Conservation (phyloP, 1,140 invertebrate species). For the Pogonomyrmex californicus region DNA sequence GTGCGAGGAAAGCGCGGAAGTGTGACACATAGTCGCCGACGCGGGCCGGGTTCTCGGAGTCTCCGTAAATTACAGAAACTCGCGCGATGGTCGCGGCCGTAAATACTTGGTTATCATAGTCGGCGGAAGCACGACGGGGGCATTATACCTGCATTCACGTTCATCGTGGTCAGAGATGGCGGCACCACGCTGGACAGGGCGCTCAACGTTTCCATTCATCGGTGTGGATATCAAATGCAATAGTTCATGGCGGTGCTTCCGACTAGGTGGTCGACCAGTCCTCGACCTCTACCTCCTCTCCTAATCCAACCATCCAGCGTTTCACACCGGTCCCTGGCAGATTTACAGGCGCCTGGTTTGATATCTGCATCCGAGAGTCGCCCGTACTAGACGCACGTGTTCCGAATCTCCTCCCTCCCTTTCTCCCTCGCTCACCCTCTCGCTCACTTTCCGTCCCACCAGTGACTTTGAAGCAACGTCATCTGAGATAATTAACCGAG, state of each 20-base stretch:
- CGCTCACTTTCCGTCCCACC: constrained; percentile 45
- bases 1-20: neutral
- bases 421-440: constrained; percentile 33
- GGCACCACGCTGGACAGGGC: constrained; percentile 72
- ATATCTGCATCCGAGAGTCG: constrained; percentile 74
- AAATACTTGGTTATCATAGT: constrained; percentile 86
- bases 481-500: constrained; percentile 57
- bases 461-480: constrained; percentile 52
- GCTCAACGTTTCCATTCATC: constrained; percentile 80
- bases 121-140: constrained; percentile 81
- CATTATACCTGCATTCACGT: constrained; percentile 81
- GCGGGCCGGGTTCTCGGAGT: constrained; percentile 48
- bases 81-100: constrained; percentile 77
- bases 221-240: constrained; percentile 80
- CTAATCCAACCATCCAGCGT: constrained; percentile 74
- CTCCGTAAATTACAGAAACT: constrained; percentile 84
- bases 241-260: constrained; percentile 78
- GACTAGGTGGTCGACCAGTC: constrained; percentile 77
- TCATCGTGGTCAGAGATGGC: constrained; percentile 73
- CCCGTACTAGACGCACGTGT: constrained; percentile 70
- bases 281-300: constrained; percentile 76
- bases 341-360: constrained; percentile 74
- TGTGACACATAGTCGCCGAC: constrained; percentile 58
- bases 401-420: constrained; percentile 57
- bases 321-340: constrained; percentile 76